These are phyloP conservation scores for Syncerus caffer DNA, from an alignment of 2,797 vertebrate species.

Conservation along the genomic window DNA sequence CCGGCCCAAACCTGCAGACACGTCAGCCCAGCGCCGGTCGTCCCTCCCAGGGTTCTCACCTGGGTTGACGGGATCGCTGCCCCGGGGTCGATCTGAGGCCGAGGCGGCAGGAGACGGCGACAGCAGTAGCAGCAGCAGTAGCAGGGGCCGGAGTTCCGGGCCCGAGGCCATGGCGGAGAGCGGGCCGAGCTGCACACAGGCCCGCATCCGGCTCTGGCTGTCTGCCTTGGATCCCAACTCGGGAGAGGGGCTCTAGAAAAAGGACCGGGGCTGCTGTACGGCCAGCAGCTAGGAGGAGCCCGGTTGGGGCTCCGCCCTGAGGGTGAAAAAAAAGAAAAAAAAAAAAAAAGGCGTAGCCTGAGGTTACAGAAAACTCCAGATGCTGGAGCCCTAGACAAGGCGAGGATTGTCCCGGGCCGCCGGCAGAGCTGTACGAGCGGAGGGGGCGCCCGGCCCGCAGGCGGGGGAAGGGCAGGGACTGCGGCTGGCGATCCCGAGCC, in stretches of 20 bases:
- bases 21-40: too few species aligned
- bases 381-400: constrained; percentile 59
- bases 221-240: neutral
- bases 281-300: neutral
- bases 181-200: neutral
- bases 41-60: constrained; percentile 51
- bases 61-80: constrained; percentile 57
- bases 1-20: neutral
- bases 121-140: neutral
- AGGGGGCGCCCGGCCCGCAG: neutral
- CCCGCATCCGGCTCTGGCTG: neutral
- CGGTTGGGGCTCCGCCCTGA: constrained; percentile 52
- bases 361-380: constrained; percentile 46
- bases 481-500: neutral
- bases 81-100: constrained; percentile 46
- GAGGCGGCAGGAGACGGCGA: neutral
- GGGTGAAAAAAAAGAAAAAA: neutral
- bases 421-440: neutral
- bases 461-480: neutral
- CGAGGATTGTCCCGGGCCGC: constrained; percentile 53
- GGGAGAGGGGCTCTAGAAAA: neutral
- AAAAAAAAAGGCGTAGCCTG: constrained; percentile 47
- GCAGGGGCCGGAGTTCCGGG: neutral
- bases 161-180: constrained; percentile 29
- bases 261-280: neutral